Evolutionary conservation across 2,888 invertebrate genomes (phyloP).

Genomic region (Vesta saturnalis): DNA sequence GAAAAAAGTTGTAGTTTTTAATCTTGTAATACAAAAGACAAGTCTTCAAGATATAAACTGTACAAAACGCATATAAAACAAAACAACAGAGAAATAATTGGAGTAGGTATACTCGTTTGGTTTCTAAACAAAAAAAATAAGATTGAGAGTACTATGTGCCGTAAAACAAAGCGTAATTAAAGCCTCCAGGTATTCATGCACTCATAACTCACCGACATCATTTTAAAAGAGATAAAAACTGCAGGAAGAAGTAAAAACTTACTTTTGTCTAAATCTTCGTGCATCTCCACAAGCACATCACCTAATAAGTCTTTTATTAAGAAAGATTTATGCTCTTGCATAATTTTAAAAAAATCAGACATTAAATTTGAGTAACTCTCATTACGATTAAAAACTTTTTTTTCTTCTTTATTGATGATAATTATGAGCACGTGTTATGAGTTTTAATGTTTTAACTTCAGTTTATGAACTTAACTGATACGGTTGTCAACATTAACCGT

Average conservation of each 20-base stretch:
- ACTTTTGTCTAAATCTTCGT: slow-evolving; percentile 61
- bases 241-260: slow-evolving; percentile 2
- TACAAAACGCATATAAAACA: slow-evolving; percentile 50
- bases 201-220: slow-evolving; percentile 36
- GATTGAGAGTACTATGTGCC: slow-evolving; percentile 27
- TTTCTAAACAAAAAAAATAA: slow-evolving; percentile 36
- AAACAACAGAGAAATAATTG: slow-evolving; percentile 40
- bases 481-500: slow-evolving; percentile 38
- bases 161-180: slow-evolving; percentile 46
- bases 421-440: background rate
- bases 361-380: no score
- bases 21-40: no score
- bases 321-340: slow-evolving; percentile 80
- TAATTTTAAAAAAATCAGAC: slow-evolving; percentile 44
- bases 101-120: slow-evolving; percentile 40
- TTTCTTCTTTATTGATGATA: background rate
- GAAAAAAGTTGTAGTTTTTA: no score
- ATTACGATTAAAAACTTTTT: no score
- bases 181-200: slow-evolving; percentile 45
- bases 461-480: slow-evolving; percentile 31
- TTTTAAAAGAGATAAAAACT: slow-evolving; percentile 3
- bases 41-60: slow-evolving; percentile 42
- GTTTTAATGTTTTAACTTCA: slow-evolving; percentile 14
- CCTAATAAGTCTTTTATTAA: slow-evolving; percentile 85
- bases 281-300: slow-evolving; percentile 70